Evolutionary conservation across 2,888 invertebrate species (phyloP).

Genomic region (Nineta flava): DNA sequence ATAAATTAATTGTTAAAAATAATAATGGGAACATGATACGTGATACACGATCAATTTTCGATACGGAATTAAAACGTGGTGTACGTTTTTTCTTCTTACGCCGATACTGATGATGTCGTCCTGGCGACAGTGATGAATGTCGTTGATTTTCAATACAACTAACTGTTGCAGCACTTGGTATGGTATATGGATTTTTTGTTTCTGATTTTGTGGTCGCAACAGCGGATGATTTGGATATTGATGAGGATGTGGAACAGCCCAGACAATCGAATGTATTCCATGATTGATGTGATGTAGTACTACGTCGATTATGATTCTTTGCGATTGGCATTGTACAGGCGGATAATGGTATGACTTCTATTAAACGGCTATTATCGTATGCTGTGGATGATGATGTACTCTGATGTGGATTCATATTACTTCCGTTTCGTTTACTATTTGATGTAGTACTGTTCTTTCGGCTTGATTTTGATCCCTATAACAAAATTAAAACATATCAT

Average conservation of each 20-base stretch:
- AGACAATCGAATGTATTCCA: conserved; percentile 25
- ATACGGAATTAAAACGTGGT: conserved; percentile 61
- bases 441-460: conserved; percentile 9
- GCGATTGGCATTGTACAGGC: conserved; percentile 36
- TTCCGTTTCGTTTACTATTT: neutral
- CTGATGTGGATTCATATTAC: too few relatives aligned
- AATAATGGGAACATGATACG: conserved; percentile 59
- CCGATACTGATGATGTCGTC: conserved; percentile 15
- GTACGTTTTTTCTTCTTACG: conserved; percentile 30
- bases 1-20: conserved; percentile 57
- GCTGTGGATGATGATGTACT: too few relatives aligned
- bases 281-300: conserved; percentile 26
- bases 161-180: conserved; percentile 13
- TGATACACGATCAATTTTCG: conserved; percentile 61
- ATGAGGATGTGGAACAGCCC: conserved; percentile 13
- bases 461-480: conserved; percentile 9
- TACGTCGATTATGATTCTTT: conserved; percentile 19
- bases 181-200: conserved; percentile 6
- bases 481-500: too few relatives aligned
- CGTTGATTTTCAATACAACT: conserved; percentile 17
- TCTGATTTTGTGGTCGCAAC: neutral
- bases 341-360: conserved; percentile 47
- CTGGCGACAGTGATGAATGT: conserved; percentile 11
- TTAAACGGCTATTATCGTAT: conserved; percentile 14
- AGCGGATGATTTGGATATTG: conserved; percentile 2